These are phyloP conservation scores for Acanthurus tractus DNA, from an alignment of 2,797 vertebrate species.

Conservation along the genomic window DNA sequence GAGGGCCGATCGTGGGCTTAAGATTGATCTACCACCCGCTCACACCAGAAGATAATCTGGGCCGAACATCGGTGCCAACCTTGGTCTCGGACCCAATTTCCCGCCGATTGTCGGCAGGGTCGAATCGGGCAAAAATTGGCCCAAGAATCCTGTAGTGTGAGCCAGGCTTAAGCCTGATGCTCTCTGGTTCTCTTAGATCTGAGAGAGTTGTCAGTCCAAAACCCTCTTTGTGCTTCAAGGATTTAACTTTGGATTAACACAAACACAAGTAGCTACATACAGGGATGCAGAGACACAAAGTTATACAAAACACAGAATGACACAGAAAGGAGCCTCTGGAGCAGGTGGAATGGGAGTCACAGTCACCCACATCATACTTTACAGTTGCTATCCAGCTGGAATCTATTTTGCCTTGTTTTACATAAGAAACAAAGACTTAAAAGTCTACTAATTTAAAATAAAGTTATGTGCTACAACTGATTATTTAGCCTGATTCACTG, in stretches of 20 bases:
- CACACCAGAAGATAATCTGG: too few relatives aligned
- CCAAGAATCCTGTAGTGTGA: too few relatives aligned
- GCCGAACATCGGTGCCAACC: too few relatives aligned
- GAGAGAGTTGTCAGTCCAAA: constrained; percentile 44
- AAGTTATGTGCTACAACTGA: neutral
- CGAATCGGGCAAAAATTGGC: too few relatives aligned
- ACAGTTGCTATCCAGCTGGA: constrained; percentile 40
- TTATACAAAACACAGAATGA: constrained; percentile 25
- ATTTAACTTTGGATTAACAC: constrained; percentile 71
- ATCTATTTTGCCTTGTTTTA: neutral
- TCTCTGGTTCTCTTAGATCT: constrained; percentile 36
- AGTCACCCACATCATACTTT: constrained; percentile 48
- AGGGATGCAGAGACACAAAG: constrained; percentile 13
- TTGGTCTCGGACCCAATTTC: too few relatives aligned
- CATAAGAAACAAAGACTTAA: neutral
- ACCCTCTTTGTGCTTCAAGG: constrained; percentile 44
- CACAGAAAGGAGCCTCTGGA: constrained; percentile 6
- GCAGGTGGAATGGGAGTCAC: neutral
- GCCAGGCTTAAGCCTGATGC: constrained; percentile 2
- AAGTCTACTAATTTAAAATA: neutral
- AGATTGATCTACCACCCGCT: too few relatives aligned
- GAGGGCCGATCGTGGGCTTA: too few relatives aligned
- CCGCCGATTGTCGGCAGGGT: too few relatives aligned
- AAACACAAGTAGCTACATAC: neutral
- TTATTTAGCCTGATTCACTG: neutral